These are phyloP conservation scores for Ganaspis brasiliensis DNA, from an alignment of 2,888 invertebrate species.

Conservation along the genomic window DNA sequence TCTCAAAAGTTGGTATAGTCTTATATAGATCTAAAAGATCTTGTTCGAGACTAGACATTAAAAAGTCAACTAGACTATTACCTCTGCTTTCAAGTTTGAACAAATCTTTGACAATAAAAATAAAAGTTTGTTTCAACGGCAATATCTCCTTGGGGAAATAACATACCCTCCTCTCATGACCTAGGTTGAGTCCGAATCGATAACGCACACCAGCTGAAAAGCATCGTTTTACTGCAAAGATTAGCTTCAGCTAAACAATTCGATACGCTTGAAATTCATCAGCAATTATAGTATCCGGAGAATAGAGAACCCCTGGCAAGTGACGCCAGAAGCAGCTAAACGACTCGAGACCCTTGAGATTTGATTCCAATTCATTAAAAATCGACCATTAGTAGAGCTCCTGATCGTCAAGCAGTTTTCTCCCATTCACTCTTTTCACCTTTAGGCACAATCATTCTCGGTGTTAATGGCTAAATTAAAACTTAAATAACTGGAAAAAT, in stretches of 20 bases:
- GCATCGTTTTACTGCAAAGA: slow-evolving; percentile 42
- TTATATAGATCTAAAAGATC: not conserved
- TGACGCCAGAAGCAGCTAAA: slow-evolving; percentile 1
- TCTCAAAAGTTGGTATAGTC: not conserved
- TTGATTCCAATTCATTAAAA: slow-evolving; percentile 40
- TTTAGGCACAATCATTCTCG: slow-evolving; percentile 2
- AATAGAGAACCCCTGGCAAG: slow-evolving; percentile 4
- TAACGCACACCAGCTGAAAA: slow-evolving; percentile 57
- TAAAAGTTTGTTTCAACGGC: slow-evolving; percentile 7
- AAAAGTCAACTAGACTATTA: not conserved
- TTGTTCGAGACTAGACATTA: not conserved
- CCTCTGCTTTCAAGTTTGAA: not conserved
- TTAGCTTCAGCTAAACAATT: slow-evolving; percentile 37
- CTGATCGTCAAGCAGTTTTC: slow-evolving; percentile 1
- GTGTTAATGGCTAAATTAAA: not conserved
- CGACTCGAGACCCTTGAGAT: slow-evolving; percentile 40
- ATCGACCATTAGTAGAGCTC: slow-evolving; percentile 26
- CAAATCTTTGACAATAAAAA: slow-evolving; percentile 5
- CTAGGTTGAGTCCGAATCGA: slow-evolving; percentile 61
- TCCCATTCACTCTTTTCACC: not conserved
- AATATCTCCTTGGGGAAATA: slow-evolving; percentile 50
- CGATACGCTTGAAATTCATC: slow-evolving; percentile 39
- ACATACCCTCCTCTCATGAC: slow-evolving; percentile 52
- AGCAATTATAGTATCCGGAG: slow-evolving; percentile 22
- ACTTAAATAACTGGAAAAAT: not conserved